Base-by-base conservation (phyloP, 2,797 vertebrate species). In the Stomatorhinus walkeri region DNA sequence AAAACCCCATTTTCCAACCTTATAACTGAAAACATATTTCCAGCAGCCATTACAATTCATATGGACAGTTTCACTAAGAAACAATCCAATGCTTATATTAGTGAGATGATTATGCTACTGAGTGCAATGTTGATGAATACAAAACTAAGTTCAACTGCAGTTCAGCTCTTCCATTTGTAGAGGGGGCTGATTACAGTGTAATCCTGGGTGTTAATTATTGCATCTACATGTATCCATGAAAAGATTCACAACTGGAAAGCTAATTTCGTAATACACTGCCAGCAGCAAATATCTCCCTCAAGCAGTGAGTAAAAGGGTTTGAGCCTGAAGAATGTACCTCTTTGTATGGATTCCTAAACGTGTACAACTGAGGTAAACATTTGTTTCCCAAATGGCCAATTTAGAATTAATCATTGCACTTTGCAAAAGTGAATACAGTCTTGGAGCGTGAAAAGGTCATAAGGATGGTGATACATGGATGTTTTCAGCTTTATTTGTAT, bases 361-460 rank as follows among this genome's bases (percentile, higher is more conserved):
- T 88, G 72, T 89, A 79, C 56, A 54, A 83, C 43, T 89, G 79
- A 89, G 83, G 72, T 89, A 40, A 85, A 56, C 87, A 87, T 91
- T 88, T 90, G 76, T 90, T 91, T 90, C 90, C 52, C 76, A 87
- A 90, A 91, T 89, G 87, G 87, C 24, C 24, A n/a, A 24, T 79
- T 61, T 87, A 19, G 40, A 88, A 89, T 86, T 90, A 90, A 92
- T 89, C 36, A 48, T 51, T 52, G 43, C 51, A 85, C 87, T 89
- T 87, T 89, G 85, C 86, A 89, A 81, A 32, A 79, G 54, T 49
- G 88, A 89, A 87, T 19, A 89, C 32, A 85, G 61, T 90, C 83
- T 87, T 86, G 87, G 46, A 43, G 85, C 64, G 43, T 81, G 12
- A 40, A 49, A 89, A 87, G 59, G 87, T 89, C 88, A 89, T 10